Conservation (phyloP, 2,113 vertebrate species). For the Heptranchias perlo region DNA sequence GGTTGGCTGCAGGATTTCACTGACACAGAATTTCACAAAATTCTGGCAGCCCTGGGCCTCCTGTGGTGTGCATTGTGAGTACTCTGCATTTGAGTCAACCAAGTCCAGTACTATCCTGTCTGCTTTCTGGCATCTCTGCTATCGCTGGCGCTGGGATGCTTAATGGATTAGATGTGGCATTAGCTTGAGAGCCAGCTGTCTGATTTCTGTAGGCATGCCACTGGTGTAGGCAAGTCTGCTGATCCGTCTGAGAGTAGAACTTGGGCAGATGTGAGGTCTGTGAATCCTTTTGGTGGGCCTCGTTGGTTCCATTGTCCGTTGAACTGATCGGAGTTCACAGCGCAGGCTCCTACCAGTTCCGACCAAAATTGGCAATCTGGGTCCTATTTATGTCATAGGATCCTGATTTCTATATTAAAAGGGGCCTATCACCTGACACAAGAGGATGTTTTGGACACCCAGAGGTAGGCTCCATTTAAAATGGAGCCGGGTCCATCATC, state of each 20-base stretch:
- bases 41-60: no score
- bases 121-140: background rate
- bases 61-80: no score
- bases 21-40: no score
- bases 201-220: background rate
- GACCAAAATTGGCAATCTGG: no score
- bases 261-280: background rate
- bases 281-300: background rate
- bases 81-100: no score
- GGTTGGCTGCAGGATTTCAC: background rate
- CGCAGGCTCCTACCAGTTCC: no score
- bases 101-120: no score
- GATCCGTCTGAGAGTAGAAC: background rate
- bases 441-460: background rate
- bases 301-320: background rate
- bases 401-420: background rate
- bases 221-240: background rate
- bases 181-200: background rate
- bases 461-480: background rate
- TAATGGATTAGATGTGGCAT: background rate
- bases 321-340: background rate
- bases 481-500: background rate
- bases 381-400: background rate
- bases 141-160: background rate
- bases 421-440: background rate